These are phyloP conservation scores for Lepidurus couesii DNA, from an alignment of 1,140 invertebrate genomes.

Conservation along the genomic window DNA sequence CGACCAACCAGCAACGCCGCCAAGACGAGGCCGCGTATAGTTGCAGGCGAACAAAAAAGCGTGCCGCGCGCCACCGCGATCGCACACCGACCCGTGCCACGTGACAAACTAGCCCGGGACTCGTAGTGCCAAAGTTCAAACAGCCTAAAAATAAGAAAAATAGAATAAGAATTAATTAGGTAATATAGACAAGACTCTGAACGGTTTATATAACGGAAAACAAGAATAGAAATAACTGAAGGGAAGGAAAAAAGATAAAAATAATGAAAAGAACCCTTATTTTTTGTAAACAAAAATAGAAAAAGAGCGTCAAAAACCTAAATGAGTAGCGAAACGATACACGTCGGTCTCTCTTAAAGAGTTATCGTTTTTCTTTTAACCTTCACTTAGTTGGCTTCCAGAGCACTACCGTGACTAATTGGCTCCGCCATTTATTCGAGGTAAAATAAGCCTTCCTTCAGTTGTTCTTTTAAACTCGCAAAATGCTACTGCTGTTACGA, in stretches of 20 bases:
- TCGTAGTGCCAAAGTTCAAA: background rate
- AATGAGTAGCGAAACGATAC: background rate
- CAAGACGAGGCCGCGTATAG: slow-evolving; percentile 10
- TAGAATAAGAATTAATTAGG: background rate
- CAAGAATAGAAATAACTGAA: background rate
- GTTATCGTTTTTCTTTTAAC: no score
- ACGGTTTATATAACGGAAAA: background rate
- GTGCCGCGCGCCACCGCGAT: slow-evolving; percentile 25
- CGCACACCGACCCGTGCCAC: slow-evolving; percentile 15
- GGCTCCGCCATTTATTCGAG: no score
- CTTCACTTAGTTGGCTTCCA: no score
- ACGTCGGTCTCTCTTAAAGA: no score
- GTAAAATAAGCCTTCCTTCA: no score
- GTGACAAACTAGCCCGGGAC: slow-evolving; percentile 20
- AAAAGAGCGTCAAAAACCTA: slow-evolving; percentile 15
- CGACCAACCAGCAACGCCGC: slow-evolving; percentile 12
- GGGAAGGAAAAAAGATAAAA: background rate
- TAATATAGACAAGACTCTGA: background rate
- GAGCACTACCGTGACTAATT: no score
- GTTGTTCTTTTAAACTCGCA: no score
- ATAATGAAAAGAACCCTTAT: background rate
- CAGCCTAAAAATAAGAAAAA: background rate
- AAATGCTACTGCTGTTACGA: background rate
- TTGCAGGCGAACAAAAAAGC: slow-evolving; percentile 2
- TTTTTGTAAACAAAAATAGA: slow-evolving; percentile 8